Evolutionary conservation across 1,140 invertebrate genomes (phyloP).

Genomic region (Trypoxylus dichotomus): DNA sequence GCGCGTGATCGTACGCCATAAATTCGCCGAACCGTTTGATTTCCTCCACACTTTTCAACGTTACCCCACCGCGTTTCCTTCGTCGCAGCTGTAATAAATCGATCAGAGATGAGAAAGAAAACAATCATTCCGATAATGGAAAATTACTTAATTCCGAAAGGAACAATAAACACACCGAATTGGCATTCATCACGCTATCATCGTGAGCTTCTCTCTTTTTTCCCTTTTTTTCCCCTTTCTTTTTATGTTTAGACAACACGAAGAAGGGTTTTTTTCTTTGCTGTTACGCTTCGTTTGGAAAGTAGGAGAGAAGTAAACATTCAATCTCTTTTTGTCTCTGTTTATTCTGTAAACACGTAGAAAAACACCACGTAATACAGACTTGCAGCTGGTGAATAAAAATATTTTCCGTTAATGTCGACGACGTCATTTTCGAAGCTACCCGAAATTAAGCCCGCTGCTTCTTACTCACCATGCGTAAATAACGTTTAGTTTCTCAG

Average conservation of each 20-base stretch:
- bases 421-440: neutral
- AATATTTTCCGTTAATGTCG: neutral
- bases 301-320: neutral
- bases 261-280: neutral
- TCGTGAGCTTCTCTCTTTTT: neutral
- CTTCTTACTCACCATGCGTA: neutral
- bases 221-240: neutral
- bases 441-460: neutral
- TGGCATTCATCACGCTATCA: neutral
- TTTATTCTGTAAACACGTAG: neutral
- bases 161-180: conserved; percentile 12
- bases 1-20: neutral
- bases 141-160: conserved; percentile 17
- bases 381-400: neutral
- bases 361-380: neutral
- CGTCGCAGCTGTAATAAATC: neutral
- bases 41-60: neutral
- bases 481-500: neutral
- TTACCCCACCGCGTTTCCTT: neutral
- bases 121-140: conserved; percentile 14
- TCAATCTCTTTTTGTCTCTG: neutral
- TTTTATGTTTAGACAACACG: neutral
- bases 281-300: neutral
- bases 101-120: conserved; percentile 13
- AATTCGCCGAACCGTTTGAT: neutral